Percentiles rank a stretch among this genome's conserved stretches.
phyloP scores from a whole-genome alignment of 2,888 invertebrate genomes.

The Volucella inanis region DNA sequence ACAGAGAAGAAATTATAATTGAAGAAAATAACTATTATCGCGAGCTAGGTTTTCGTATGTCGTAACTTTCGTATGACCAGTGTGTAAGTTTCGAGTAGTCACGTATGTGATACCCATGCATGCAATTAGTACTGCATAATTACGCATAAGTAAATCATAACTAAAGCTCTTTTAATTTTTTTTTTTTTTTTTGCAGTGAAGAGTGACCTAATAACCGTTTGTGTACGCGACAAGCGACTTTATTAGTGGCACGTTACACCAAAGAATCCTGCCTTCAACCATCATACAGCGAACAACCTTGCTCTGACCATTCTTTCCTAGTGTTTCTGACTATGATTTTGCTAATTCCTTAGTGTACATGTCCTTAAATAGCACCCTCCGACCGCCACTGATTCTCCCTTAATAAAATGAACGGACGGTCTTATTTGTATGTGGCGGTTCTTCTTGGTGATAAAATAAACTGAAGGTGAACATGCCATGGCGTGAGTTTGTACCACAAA shows the following conservation, averaged over 20 bases:
- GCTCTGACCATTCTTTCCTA: slow-evolving; percentile 30
- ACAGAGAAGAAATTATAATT: slow-evolving; percentile 1
- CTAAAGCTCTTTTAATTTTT: slow-evolving; percentile 25
- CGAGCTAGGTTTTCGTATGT: not conserved
- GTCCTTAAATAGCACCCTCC: slow-evolving; percentile 36
- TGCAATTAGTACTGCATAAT: slow-evolving; percentile 61
- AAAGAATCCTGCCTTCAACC: slow-evolving; percentile 19
- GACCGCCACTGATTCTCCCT: not conserved
- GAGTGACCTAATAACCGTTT: slow-evolving; percentile 69
- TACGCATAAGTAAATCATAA: slow-evolving; percentile 56
- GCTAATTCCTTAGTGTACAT: slow-evolving; percentile 46
- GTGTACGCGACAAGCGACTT: slow-evolving; percentile 56
- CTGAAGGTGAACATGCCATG: slow-evolving; percentile 60
- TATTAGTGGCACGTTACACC: slow-evolving; percentile 42
- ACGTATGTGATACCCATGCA: slow-evolving; percentile 32
- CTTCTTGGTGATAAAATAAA: slow-evolving; percentile 59
- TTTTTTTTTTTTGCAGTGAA: not conserved
- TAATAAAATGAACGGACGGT: not conserved
- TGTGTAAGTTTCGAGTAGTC: slow-evolving; percentile 9
- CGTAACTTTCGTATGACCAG: not conserved
- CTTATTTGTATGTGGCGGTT: slow-evolving; percentile 7
- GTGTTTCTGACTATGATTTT: slow-evolving; percentile 22
- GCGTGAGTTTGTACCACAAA: slow-evolving; percentile 42
- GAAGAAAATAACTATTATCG: not conserved
- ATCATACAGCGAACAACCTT: not conserved